These are phyloP conservation scores for Etheostoma nigrum DNA, from an alignment of 2,797 vertebrate species.

Conservation along the genomic window DNA sequence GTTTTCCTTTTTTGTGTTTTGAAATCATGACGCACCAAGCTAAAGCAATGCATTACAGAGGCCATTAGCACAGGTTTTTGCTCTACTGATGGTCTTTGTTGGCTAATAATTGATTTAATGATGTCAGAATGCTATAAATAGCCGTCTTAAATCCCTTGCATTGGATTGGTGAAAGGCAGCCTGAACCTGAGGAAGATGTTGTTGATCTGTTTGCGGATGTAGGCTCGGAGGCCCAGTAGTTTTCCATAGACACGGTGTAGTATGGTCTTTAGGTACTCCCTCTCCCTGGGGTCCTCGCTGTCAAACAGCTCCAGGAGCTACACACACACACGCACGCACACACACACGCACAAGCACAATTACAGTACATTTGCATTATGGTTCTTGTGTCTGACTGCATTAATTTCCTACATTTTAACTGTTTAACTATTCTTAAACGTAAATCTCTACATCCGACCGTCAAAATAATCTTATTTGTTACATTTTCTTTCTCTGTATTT, in stretches of 20 bases:
- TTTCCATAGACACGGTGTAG: slow-evolving; percentile 95
- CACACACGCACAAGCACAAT: slow-evolving; percentile 7
- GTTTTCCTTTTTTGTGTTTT: not conserved
- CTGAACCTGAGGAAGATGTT: slow-evolving; percentile 94
- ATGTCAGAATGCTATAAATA: slow-evolving; percentile 25
- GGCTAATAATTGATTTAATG: slow-evolving; percentile 35
- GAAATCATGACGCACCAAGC: not conserved
- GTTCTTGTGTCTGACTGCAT: not conserved
- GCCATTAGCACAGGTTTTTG: not conserved
- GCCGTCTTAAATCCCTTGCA: slow-evolving; percentile 15
- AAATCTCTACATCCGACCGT: not conserved
- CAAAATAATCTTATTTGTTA: not conserved
- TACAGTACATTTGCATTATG: slow-evolving; percentile 6
- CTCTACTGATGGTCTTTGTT: slow-evolving; percentile 12
- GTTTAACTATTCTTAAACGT: not conserved
- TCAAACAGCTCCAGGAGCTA: slow-evolving; percentile 94
- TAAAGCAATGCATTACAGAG: not conserved
- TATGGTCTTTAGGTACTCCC: slow-evolving; percentile 95
- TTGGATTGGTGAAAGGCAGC: slow-evolving; percentile 2
- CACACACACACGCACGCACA: slow-evolving; percentile 38
- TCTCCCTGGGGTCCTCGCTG: slow-evolving; percentile 93
- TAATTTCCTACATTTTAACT: not conserved
- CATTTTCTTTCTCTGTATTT: not conserved
- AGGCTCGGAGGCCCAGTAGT: slow-evolving; percentile 93
- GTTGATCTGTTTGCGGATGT: slow-evolving; percentile 96